Conservation (phyloP, 1,140 invertebrate genomes). For the Halictus rubicundus region DNA sequence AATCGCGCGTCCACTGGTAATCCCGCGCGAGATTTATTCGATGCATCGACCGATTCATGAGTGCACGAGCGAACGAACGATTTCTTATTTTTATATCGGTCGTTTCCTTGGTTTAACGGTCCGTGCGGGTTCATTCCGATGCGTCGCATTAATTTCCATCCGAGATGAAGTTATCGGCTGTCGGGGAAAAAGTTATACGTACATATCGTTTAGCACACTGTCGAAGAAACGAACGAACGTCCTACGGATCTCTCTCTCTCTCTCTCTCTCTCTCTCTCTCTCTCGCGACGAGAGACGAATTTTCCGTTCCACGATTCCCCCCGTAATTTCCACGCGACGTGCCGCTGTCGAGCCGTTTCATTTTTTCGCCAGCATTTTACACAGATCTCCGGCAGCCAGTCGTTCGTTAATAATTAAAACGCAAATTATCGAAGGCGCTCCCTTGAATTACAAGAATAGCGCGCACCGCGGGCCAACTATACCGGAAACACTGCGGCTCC, state of each 20-base stretch:
- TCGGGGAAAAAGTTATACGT: conserved; percentile 28
- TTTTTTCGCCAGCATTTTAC: neutral
- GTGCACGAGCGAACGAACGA: conserved; percentile 17
- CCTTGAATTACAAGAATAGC: neutral
- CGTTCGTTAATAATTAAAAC: conserved; percentile 5
- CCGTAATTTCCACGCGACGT: neutral
- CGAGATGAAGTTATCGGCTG: conserved; percentile 34
- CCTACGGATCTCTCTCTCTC: neutral
- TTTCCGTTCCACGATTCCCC: conserved; percentile 17
- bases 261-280: neutral
- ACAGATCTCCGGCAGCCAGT: neutral
- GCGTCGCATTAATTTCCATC: conserved; percentile 33
- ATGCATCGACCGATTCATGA: conserved; percentile 37
- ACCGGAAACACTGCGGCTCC: too few species aligned
- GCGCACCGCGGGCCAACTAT: too few species aligned
- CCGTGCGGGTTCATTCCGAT: neutral
- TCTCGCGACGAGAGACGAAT: conserved; percentile 1
- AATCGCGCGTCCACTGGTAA: neutral
- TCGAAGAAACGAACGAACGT: conserved; percentile 39
- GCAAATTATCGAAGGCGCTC: neutral
- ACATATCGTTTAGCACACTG: conserved; percentile 7
- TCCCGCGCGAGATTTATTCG: conserved; percentile 8
- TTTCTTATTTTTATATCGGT: neutral
- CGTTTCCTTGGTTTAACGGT: neutral
- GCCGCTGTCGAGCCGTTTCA: neutral